Evolutionary conservation across 2,888 invertebrate species (phyloP).

Genomic region (Agriopis leucophaearia): DNA sequence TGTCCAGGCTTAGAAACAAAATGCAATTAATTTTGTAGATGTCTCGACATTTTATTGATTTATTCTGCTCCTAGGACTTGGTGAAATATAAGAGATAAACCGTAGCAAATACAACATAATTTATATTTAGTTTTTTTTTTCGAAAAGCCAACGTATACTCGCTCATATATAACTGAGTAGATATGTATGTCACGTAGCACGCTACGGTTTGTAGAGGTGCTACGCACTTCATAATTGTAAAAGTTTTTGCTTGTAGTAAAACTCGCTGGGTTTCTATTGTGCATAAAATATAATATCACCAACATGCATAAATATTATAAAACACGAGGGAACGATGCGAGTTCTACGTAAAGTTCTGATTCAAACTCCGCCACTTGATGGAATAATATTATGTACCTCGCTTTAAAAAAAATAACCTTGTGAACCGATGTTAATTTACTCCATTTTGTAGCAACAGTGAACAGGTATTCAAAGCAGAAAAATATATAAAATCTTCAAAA

Average conservation of each 20-base stretch:
- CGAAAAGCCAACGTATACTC: background rate
- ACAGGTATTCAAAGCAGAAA: conserved; percentile 19
- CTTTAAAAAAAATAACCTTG: background rate
- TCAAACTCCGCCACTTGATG: background rate
- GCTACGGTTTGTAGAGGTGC: conserved; percentile 42
- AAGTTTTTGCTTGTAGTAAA: conserved; percentile 40
- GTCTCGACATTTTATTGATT: conserved; percentile 24
- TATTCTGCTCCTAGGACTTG: background rate
- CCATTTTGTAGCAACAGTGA: conserved; percentile 16
- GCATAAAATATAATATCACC: conserved; percentile 32
- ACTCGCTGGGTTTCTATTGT: conserved; percentile 35
- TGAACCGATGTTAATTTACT: background rate
- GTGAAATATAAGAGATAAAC: conserved; percentile 1
- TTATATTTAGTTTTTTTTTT: background rate
- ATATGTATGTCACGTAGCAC: conserved; percentile 40
- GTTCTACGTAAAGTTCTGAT: background rate
- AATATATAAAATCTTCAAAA: conserved; percentile 33
- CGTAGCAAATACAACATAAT: background rate
- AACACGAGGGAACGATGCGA: background rate
- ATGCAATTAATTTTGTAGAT: conserved; percentile 20
- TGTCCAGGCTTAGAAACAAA: conserved; percentile 6
- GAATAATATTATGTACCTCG: background rate
- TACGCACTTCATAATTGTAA: conserved; percentile 44
- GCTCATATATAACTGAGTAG: conserved; percentile 15
- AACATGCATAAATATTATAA: background rate